Base-by-base conservation (phyloP, 2,797 vertebrate genomes). In the Sebastes vulpes region DNA sequence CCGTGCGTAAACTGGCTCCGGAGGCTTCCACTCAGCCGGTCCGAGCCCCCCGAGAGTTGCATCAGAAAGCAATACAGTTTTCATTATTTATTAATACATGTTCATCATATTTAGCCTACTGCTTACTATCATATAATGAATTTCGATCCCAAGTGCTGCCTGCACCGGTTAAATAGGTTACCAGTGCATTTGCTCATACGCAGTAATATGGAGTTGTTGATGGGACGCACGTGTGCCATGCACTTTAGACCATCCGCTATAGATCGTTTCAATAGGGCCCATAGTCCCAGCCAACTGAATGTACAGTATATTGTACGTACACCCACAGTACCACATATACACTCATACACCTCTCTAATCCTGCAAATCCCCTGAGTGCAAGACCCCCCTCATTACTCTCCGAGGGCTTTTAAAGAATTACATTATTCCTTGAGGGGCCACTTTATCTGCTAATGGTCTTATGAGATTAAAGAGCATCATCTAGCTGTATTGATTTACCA, bases 391-490 rank as follows among this genome's bases (percentile, higher is more conserved):
- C 75, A 75, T 89, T 84, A 83, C 82, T 70, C 86, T 81, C 71
- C 38, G 28, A 79, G 81, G 83, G 92, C 84, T 94, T 93, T 92
- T 89, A 94, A 86, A 91, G 60, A 83, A 88, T 82, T 84, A 66
- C 68, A 87, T 85, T 84, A 92, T 85, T 90, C 77, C 60, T 75
- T 53, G n/a, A 63, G 29, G 67, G 69, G 77, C 3, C 78, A 91
- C 76, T 89, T 90, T 88, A 92, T 92, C 89, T 79, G 75, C 78
- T 89, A 81, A 93, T 92, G 84, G 88, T 82, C 79, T 83, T 67
- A 70, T 79, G 82, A 82, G 89, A 91, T 90, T 65, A 82, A 90
- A 93, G 89, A 80, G 82, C 67, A 88, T 68, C 82, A 86, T 89
- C 76, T 87, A 58, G 63, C 75, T 60, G 38, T 75, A 90, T 80